Evolutionary conservation across 2,797 vertebrate genomes (phyloP).

Genomic region (Eutrigla gurnardus): DNA sequence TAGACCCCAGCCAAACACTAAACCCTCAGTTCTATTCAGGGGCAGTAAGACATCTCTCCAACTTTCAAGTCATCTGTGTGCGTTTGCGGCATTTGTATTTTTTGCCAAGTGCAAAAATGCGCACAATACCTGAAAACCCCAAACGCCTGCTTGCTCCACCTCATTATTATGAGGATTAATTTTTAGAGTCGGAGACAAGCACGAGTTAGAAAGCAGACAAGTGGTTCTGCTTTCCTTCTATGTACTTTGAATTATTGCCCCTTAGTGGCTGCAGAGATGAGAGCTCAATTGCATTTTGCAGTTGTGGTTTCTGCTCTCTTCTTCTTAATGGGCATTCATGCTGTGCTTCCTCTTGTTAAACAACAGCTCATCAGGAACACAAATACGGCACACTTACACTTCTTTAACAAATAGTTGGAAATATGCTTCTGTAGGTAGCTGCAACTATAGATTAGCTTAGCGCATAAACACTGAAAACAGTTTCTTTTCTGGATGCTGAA

Average conservation of each 20-base stretch:
- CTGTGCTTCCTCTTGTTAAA: slow-evolving; percentile 58
- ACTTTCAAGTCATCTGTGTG: slow-evolving; percentile 29
- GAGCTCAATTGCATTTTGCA: slow-evolving; percentile 31
- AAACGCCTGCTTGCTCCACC: slow-evolving; percentile 35
- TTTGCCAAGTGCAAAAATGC: slow-evolving; percentile 49
- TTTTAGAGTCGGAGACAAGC: slow-evolving; percentile 39
- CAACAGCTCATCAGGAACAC: slow-evolving; percentile 51
- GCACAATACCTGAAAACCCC: slow-evolving; percentile 23
- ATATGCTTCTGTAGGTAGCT: not conserved
- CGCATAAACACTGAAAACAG: not conserved
- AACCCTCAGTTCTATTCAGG: slow-evolving; percentile 47
- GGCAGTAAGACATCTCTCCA: slow-evolving; percentile 30
- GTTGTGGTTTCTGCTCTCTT: slow-evolving; percentile 33
- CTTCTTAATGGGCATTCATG: slow-evolving; percentile 46
- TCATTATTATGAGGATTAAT: slow-evolving; percentile 51
- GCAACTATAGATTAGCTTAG: not conserved
- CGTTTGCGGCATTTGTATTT: slow-evolving; percentile 33
- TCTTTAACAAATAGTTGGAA: not conserved
- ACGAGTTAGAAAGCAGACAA: slow-evolving; percentile 10
- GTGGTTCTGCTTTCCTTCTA: slow-evolving; percentile 33
- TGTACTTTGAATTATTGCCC: slow-evolving; percentile 21
- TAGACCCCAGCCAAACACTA: slow-evolving; percentile 45
- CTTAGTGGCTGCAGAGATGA: slow-evolving; percentile 25
- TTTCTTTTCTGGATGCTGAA: not conserved
- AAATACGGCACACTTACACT: slow-evolving; percentile 20